phyloP scores from a whole-genome alignment of 2,797 vertebrate species.

The Microctenopoma lineatum region DNA sequence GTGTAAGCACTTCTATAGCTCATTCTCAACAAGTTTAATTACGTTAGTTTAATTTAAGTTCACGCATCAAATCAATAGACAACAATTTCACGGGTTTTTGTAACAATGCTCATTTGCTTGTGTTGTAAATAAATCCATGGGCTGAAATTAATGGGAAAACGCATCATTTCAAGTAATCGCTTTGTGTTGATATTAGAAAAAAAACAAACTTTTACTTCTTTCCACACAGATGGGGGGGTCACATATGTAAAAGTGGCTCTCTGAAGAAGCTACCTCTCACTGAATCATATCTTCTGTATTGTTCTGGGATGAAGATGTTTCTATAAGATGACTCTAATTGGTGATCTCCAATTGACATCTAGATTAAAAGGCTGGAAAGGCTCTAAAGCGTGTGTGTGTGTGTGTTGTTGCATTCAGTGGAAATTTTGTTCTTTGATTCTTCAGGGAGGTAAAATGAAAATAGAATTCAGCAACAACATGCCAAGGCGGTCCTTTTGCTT shows the following conservation, averaged over 20 bases:
- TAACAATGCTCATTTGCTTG: constrained; percentile 50
- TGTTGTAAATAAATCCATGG: constrained; percentile 21
- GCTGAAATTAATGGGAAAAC: constrained; percentile 45
- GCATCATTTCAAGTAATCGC: constrained; percentile 10
- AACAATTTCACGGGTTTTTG: constrained; percentile 37
- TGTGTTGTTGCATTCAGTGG: too few relatives aligned
- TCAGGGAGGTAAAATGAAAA: too few relatives aligned
- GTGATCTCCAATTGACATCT: too few relatives aligned
- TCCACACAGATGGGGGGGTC: background rate
- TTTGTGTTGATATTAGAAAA: constrained; percentile 11
- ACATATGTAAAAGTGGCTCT: background rate
- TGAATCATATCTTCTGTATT: background rate
- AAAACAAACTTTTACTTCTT: background rate
- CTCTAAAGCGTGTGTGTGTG: too few relatives aligned
- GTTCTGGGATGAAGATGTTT: background rate
- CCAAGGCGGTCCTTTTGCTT: too few relatives aligned
- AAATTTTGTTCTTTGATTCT: too few relatives aligned
- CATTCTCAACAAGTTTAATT: constrained; percentile 57
- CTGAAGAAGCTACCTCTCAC: background rate
- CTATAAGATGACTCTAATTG: too few relatives aligned
- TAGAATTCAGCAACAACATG: too few relatives aligned
- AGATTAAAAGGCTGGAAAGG: too few relatives aligned
- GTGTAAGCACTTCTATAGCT: constrained; percentile 9
- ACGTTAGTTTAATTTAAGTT: constrained; percentile 51
- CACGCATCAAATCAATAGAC: constrained; percentile 41